Percentiles rank a stretch among this genome's conserved stretches.
Conservation (phyloP, 1,140 invertebrate species). For the Zaprionus tsacasi region DNA sequence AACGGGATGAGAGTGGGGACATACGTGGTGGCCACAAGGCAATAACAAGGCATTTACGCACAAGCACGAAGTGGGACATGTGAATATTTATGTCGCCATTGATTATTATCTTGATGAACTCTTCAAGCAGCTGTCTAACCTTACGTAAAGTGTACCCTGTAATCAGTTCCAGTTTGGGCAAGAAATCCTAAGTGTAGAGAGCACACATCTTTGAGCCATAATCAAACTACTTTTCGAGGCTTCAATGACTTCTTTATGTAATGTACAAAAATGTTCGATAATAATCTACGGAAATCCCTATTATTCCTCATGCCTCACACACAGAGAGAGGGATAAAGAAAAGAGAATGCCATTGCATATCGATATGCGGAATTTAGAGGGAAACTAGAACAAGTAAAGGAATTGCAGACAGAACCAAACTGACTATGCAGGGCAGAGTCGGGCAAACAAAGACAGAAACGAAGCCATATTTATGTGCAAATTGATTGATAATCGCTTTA, state of each 20-base stretch:
- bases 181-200: not conserved
- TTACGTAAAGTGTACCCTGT: constrained; percentile 38
- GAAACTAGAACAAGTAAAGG: not conserved
- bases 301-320: not conserved
- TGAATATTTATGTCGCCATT: constrained; percentile 71
- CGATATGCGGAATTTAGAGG: not conserved
- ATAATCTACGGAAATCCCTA: not conserved
- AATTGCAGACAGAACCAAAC: not conserved
- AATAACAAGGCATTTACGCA: constrained; percentile 32
- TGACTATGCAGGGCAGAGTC: not conserved
- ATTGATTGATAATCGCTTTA: constrained; percentile 65
- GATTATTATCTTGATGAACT: constrained; percentile 71
- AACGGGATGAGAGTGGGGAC: constrained; percentile 24
- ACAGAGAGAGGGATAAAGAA: too few relatives aligned
- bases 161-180: not conserved
- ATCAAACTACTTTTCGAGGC: not conserved
- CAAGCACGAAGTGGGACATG: constrained; percentile 62
- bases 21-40: constrained; percentile 39
- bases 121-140: constrained; percentile 29
- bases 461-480: constrained; percentile 45
- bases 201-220: not conserved
- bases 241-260: not conserved
- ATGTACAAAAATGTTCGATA: not conserved
- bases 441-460: constrained; percentile 9
- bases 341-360: not conserved